These are phyloP conservation scores for Planiliza haematocheilus DNA, from an alignment of 2,113 vertebrate genomes.

Conservation along the genomic window DNA sequence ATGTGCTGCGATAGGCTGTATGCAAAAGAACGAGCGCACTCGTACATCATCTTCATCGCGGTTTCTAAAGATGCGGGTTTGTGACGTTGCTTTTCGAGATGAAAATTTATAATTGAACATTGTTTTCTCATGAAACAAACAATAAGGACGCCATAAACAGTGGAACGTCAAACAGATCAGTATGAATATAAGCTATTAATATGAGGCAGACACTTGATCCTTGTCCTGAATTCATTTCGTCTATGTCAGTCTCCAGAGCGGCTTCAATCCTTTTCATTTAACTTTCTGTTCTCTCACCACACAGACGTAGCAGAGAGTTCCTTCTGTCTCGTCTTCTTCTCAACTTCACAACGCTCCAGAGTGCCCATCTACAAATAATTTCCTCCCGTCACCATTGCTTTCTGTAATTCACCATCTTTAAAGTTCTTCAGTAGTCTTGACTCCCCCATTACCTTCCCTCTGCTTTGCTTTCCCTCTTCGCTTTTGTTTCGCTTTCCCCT, in stretches of 20 bases:
- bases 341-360: constrained; percentile 27
- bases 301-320: constrained; percentile 4
- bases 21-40: constrained; percentile 26
- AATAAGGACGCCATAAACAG: too few relatives aligned
- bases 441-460: constrained; percentile 28
- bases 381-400: constrained; percentile 43
- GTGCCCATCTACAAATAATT: constrained; percentile 46
- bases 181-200: background rate
- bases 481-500: constrained; percentile 52
- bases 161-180: background rate
- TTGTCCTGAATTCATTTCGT: background rate
- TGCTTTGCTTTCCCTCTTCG: constrained; percentile 29
- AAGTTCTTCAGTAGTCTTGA: constrained; percentile 47
- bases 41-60: constrained; percentile 14
- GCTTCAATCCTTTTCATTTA: constrained; percentile 9
- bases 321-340: constrained; percentile 21
- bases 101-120: too few relatives aligned
- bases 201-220: constrained; percentile 2
- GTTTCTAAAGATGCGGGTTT: constrained; percentile 17
- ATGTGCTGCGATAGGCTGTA: constrained; percentile 34
- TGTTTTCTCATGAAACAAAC: too few relatives aligned
- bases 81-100: background rate
- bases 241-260: background rate
- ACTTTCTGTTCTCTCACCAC: background rate
- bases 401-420: constrained; percentile 61